Evolutionary conservation across 1,140 invertebrate genomes (phyloP), one percentile per base, ranked within the genome.

Genomic region (Zaprionus kolodkinae): DNA sequence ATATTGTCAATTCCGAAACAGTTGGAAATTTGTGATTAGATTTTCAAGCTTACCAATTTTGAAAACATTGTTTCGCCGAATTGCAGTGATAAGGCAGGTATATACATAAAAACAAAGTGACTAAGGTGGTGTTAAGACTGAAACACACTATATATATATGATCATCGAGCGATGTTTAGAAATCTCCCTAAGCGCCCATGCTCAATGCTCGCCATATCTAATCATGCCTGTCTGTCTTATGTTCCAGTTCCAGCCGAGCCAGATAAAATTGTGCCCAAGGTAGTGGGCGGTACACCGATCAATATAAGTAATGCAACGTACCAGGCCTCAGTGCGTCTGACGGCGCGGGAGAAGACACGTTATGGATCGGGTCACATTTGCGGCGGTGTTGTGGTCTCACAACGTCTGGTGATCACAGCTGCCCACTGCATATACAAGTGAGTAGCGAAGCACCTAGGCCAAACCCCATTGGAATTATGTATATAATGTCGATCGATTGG

Each of bases 381-480:
- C 77, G 95, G 95, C 9, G 95, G 94, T 1, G 89, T 94, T 1
- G 93, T 95, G 4, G 93, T 95, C 12, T 92, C 93, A 11, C 81
- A 92, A 15, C 93, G 93, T 36, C 90, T 94, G 30, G 91, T 96
- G n/a, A 73, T 95, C 6, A 95, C 95, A 27, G 96, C 96, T 11
- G 95, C 95, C 6, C 96, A 96, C 85, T 96, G 96, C 86, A 48
- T 68, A 1, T 65, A 70, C 17, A 78, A 79, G 90, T 91, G 50
- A 60, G 89, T 35, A 2, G 0, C 4, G 7, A 4, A 10, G 4
- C 33, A 4, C 33, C 3, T 6, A 30, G 6, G 4, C 4, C 25
- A 27, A 2, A 1, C 27, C 3, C 3, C 27, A 4, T 30, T 6
- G 3, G 3, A 3, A 30, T 6, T 6, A 30, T n/a, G n/a, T n/a